Evolutionary conservation across 2,888 invertebrate species (phyloP), one percentile per base, ranked within the genome.

Genomic region (Cheilosia vulpina): DNA sequence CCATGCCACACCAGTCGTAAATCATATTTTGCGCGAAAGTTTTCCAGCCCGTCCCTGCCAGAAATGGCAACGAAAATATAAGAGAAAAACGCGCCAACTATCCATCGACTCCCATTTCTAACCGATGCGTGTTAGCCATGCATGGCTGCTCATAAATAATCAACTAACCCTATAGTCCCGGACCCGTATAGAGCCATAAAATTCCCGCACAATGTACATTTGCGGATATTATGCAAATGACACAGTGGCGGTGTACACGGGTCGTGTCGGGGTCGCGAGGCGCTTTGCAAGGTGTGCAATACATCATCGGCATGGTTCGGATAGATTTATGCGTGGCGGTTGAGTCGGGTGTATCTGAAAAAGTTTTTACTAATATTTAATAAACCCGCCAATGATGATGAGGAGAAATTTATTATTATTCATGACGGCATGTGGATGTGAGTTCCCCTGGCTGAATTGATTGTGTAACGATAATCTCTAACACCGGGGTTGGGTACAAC

Each of bases 191-290:
- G 41, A 53, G 57, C 63, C 65, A 76, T 85, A 81, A 85, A 81
- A 71, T 85, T 62, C 66, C 47, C 57, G 65, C 66, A 77, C 77
- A 68, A 72, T 68, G 69, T 77, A 77, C 77, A 85, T 77, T 85
- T 85, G 85, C 85, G 76, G 85, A 85, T 71, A 85, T 85, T 85
- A 85, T 85, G 85, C 81, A 85, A 85, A 85, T 85, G 85, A 81
- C 81, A 85, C 76, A 81, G 85, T 85, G 81, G 81, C 81, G 85
- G 52, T 13, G 13, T 77, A 85, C 81, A 72, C 53, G 68, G 76
- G 76, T 80, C 80, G 69, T 38, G 76, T 43, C 11, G 47, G 77
- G 85, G 81, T 85, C 84, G 80, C 47, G 68, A 71, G 81, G 76
- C 81, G 72, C 62, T 81, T 52, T 55, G 21, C 71, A 81, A 85